A percentile compares a stretch with the other conserved stretches of the same genome.
phyloP scores from a whole-genome alignment of 1,140 invertebrate genomes.

The Drosophila melanica region DNA sequence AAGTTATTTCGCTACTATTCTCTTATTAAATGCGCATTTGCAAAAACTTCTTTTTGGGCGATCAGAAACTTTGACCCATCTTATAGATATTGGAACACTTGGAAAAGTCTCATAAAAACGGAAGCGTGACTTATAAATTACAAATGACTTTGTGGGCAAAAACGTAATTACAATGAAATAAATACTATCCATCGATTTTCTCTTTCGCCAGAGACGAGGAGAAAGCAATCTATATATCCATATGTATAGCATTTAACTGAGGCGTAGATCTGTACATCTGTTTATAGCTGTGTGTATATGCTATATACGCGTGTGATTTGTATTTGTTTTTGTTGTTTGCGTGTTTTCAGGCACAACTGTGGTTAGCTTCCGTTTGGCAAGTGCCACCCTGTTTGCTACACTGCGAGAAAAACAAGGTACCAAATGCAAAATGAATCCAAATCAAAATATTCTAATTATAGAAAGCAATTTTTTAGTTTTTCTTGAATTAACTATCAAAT shows the following conservation, averaged over 20 bases:
- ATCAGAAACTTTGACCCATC: neutral
- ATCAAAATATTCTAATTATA: too few relatives aligned
- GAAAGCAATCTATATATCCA: neutral
- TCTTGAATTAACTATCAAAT: too few relatives aligned
- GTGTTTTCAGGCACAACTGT: neutral
- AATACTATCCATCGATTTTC: conserved; percentile 26
- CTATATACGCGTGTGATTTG: neutral
- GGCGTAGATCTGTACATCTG: neutral
- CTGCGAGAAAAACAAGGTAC: too few relatives aligned
- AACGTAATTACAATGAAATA: conserved; percentile 15
- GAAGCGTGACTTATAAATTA: conserved; percentile 26
- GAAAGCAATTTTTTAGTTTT: too few relatives aligned
- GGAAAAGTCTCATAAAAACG: conserved; percentile 5
- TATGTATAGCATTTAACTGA: too few relatives aligned
- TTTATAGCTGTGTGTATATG: neutral
- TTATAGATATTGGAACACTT: conserved; percentile 6
- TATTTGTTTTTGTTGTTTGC: conserved; percentile 4
- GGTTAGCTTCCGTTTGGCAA: conserved; percentile 1
- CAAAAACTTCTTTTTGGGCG: neutral
- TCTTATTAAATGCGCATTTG: neutral
- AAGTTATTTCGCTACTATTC: neutral
- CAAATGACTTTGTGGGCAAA: conserved; percentile 7
- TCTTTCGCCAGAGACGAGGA: neutral
- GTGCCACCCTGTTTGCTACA: neutral
- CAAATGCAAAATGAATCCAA: too few relatives aligned